Conservation (phyloP, 1,140 invertebrate genomes). For the Magallana gigas region DNA sequence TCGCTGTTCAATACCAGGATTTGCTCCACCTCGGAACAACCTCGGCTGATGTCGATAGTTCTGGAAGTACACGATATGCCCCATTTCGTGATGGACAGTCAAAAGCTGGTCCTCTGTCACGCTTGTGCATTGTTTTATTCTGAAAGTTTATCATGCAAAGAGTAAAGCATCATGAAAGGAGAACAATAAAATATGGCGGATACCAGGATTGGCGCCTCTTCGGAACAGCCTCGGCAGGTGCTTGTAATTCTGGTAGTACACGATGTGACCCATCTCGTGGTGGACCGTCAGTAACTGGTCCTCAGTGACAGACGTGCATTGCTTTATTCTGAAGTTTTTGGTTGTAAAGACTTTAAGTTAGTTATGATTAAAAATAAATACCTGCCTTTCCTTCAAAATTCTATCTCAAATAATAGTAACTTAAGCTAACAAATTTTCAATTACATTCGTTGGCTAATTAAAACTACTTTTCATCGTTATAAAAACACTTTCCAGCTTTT, state of each 20-base stretch:
- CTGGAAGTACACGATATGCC: constrained; percentile 88
- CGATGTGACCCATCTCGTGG: constrained; percentile 89
- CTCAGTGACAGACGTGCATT: constrained; percentile 71
- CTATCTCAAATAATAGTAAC: too few relatives aligned
- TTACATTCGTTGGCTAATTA: too few relatives aligned
- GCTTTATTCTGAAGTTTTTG: constrained; percentile 69
- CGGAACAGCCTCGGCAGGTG: constrained; percentile 84
- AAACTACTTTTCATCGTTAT: too few relatives aligned
- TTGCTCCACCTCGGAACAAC: constrained; percentile 50
- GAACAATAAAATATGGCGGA: constrained; percentile 67
- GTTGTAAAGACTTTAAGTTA: background rate
- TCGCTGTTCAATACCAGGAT: constrained; percentile 47
- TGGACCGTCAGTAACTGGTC: constrained; percentile 86
- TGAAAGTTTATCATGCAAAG: constrained; percentile 33
- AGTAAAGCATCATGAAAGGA: background rate
- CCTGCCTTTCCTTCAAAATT: too few relatives aligned
- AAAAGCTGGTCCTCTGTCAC: constrained; percentile 83
- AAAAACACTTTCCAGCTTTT: too few relatives aligned
- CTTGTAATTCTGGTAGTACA: constrained; percentile 87
- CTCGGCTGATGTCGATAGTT: constrained; percentile 81
- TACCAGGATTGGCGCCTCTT: constrained; percentile 87
- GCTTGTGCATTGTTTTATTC: constrained; percentile 73
- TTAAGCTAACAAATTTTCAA: too few relatives aligned
- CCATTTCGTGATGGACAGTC: constrained; percentile 88
- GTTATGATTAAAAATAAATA: too few relatives aligned